A percentile compares a stretch with the other conserved stretches of the same genome.
Conservation (phyloP, 2,113 vertebrate genomes). For the Chionomys nivalis region DNA sequence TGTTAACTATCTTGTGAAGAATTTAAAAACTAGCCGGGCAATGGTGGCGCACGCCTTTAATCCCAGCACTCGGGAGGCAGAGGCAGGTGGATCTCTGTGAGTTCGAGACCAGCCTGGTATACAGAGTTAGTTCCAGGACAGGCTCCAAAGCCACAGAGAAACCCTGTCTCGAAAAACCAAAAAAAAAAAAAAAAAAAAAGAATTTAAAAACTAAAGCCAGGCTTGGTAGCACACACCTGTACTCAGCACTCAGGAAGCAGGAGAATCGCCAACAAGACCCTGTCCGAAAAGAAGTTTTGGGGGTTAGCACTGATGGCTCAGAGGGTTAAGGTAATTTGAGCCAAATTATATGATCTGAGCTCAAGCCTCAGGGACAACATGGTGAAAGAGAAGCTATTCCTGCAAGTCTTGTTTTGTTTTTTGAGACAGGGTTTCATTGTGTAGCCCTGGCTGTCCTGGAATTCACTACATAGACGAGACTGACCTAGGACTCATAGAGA, state of each 20-base stretch:
- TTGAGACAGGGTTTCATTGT: neutral
- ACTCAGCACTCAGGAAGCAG: neutral
- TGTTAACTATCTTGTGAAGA: neutral
- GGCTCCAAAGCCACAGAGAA: no score
- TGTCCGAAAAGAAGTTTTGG: neutral
- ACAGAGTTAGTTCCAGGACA: no score
- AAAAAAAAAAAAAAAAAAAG: no score
- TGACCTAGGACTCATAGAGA: neutral
- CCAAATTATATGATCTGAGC: neutral
- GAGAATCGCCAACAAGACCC: neutral
- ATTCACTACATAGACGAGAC: neutral
- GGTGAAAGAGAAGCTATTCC: neutral
- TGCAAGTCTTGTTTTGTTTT: neutral
- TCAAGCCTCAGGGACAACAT: neutral
- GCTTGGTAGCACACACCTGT: no score
- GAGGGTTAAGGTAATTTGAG: neutral
- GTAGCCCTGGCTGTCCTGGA: neutral
- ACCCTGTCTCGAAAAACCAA: no score
- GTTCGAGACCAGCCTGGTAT: no score
- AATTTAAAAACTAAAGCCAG: no score
- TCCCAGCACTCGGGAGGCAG: no score
- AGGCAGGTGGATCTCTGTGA: no score
- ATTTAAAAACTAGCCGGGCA: neutral
- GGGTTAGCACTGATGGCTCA: neutral
- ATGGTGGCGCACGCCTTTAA: neutral